These are phyloP conservation scores for Saccopteryx leptura DNA, from an alignment of 2,113 vertebrate species.

Conservation along the genomic window DNA sequence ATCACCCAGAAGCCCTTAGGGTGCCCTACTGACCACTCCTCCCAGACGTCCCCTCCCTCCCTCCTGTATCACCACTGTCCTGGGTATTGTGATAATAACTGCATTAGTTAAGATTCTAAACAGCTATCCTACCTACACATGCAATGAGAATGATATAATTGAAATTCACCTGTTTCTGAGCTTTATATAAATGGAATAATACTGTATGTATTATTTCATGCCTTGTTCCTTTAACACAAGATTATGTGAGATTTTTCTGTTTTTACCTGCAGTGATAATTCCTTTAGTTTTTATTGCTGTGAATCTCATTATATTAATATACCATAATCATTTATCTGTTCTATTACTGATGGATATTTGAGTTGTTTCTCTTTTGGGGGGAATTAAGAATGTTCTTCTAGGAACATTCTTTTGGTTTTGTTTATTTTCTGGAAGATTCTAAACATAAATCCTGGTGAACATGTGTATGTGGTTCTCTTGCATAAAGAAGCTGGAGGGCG, in stretches of 20 bases:
- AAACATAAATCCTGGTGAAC: neutral
- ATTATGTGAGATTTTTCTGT: neutral
- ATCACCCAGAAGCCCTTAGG: neutral
- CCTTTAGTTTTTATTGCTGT: slow-evolving; percentile 34
- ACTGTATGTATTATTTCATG: neutral
- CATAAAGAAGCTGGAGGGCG: neutral
- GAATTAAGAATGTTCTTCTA: neutral
- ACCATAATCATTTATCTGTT: neutral
- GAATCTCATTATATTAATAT: neutral
- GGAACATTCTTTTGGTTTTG: neutral
- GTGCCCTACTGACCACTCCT: neutral
- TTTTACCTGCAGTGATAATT: neutral
- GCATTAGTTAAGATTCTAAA: slow-evolving; percentile 24
- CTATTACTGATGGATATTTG: neutral
- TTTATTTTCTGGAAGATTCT: neutral
- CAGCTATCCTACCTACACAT: neutral
- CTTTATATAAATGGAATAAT: neutral
- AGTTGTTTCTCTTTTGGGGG: neutral
- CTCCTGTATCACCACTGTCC: neutral
- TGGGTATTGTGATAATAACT: neutral
- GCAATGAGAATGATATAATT: neutral
- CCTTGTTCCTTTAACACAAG: neutral
- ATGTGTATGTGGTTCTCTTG: neutral
- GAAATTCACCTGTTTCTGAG: slow-evolving; percentile 25
- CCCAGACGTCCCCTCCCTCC: neutral